phyloP scores from a whole-genome alignment of 2,797 vertebrate species.

The Galago senegalensis region DNA sequence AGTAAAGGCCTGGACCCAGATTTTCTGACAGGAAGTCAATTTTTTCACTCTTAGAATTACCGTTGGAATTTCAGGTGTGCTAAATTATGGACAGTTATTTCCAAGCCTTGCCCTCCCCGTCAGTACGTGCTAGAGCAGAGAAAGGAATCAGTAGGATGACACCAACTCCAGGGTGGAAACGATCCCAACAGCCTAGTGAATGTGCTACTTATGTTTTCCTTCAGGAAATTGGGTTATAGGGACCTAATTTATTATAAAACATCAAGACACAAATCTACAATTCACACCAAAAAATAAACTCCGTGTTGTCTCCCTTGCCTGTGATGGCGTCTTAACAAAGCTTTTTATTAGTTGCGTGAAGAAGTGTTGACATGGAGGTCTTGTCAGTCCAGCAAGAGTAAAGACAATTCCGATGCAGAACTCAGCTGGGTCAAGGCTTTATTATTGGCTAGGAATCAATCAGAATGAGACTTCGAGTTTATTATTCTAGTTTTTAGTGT shows the following conservation, averaged over 20 bases:
- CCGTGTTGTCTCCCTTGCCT: background rate
- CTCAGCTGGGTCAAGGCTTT: conserved; percentile 48
- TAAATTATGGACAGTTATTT: background rate
- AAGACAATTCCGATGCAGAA: conserved; percentile 25
- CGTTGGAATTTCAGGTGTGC: background rate
- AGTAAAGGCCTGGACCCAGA: background rate
- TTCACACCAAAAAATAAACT: background rate
- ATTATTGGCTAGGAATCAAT: background rate
- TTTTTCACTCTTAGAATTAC: background rate
- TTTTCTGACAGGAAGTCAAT: conserved; percentile 9
- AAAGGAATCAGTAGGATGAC: background rate
- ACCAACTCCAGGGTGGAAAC: background rate
- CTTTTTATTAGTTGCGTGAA: conserved; percentile 21
- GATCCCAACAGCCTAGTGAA: background rate
- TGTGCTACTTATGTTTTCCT: background rate
- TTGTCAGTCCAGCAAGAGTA: conserved; percentile 31
- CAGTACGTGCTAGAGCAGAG: background rate
- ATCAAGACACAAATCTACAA: background rate
- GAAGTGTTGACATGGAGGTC: conserved; percentile 15
- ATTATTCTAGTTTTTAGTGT: conserved; percentile 50
- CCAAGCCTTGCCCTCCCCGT: background rate
- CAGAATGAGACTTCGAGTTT: conserved; percentile 20
- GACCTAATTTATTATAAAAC: conserved; percentile 30
- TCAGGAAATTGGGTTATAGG: background rate
- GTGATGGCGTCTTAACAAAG: background rate